These are phyloP conservation scores for Eucera pruinosa DNA, from an alignment of 2,888 invertebrate species.

Conservation along the genomic window DNA sequence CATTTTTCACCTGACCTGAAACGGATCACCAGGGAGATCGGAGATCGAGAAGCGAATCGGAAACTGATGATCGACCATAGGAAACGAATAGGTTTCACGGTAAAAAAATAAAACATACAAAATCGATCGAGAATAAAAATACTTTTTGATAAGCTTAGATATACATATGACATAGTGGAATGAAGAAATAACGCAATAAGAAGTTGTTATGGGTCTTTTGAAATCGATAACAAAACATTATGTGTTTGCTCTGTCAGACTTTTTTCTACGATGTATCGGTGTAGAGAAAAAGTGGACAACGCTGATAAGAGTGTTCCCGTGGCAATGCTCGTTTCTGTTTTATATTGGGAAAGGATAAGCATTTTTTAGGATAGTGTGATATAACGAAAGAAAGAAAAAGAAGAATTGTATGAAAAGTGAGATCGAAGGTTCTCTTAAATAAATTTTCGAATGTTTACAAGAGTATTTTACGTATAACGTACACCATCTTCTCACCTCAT, in stretches of 20 bases:
- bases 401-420: not conserved
- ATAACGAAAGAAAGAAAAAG: not conserved
- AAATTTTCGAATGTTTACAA: too few relatives aligned
- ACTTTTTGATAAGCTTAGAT: not conserved
- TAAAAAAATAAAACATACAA: not conserved
- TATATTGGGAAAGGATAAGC: not conserved
- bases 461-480: too few relatives aligned
- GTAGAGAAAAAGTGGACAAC: not conserved
- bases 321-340: not conserved
- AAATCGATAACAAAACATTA: not conserved
- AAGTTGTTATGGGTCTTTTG: not conserved
- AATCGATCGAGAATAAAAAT: not conserved
- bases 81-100: constrained; percentile 27
- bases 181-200: constrained; percentile 12
- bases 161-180: not conserved
- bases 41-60: constrained; percentile 37
- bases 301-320: not conserved
- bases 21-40: constrained; percentile 50
- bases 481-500: too few relatives aligned
- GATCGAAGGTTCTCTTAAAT: not conserved
- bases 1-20: constrained; percentile 40
- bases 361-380: not conserved
- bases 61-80: constrained; percentile 38
- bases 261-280: not conserved
- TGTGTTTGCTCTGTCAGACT: not conserved